These are phyloP conservation scores for Monarcha castaneiventris DNA, from an alignment of 2,113 vertebrate species.

Conservation along the genomic window DNA sequence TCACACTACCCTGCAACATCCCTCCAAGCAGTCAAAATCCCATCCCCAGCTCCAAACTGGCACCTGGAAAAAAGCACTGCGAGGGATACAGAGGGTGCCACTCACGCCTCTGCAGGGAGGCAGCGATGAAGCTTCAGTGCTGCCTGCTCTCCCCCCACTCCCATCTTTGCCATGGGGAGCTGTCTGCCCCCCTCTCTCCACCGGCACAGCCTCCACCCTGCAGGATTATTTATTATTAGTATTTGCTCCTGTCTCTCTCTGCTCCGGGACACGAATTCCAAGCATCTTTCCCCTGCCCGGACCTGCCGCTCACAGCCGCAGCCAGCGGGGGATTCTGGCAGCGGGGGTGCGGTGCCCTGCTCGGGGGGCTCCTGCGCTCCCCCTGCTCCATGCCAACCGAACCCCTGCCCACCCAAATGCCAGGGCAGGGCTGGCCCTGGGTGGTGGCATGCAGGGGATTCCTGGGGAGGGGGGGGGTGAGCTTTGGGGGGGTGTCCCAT, in stretches of 20 bases:
- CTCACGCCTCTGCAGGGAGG: background rate
- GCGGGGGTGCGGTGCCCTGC: background rate
- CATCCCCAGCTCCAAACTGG: background rate
- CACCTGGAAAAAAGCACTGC: background rate
- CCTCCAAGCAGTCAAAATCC: background rate
- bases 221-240: constrained; percentile 63
- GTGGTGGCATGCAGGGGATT: background rate
- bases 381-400: background rate
- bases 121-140: background rate
- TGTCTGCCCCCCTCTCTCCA: background rate
- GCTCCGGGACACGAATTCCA: constrained; percentile 87
- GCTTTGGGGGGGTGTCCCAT: background rate
- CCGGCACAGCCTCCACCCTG: constrained; percentile 16
- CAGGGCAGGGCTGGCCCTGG: background rate
- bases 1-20: background rate
- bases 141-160: background rate
- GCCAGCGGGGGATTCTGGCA: constrained; percentile 75
- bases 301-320: constrained; percentile 75
- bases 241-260: constrained; percentile 74
- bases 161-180: background rate
- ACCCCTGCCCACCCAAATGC: background rate
- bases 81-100: accelerated
- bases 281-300: constrained; percentile 82
- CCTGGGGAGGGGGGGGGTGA: background rate
- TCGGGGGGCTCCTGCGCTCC: background rate